These are phyloP conservation scores for Amblyraja radiata DNA, from an alignment of 2,797 vertebrate genomes.

Conservation along the genomic window DNA sequence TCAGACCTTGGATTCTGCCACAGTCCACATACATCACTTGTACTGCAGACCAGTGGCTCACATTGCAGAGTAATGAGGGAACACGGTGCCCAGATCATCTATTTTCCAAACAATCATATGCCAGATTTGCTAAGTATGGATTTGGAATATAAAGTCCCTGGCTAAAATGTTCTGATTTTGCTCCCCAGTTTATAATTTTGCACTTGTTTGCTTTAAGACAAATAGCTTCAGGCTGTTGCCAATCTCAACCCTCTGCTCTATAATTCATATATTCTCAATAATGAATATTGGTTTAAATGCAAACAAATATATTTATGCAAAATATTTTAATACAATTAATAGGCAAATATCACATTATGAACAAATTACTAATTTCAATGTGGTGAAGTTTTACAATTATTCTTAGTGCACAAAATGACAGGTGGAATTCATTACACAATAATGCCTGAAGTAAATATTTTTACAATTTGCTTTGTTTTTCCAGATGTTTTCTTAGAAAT, in stretches of 20 bases:
- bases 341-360: not conserved
- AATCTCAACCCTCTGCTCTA: too few relatives aligned
- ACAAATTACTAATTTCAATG: not conserved
- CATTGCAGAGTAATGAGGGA: too few relatives aligned
- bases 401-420: not conserved
- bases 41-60: too few relatives aligned
- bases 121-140: too few relatives aligned
- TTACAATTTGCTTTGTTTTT: slow-evolving; percentile 41
- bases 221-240: too few relatives aligned
- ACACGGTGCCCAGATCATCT: too few relatives aligned
- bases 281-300: not conserved
- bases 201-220: not conserved
- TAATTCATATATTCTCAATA: not conserved
- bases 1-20: too few relatives aligned
- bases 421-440: not conserved
- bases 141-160: not conserved
- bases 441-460: not conserved
- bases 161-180: not conserved
- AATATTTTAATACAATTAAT: not conserved
- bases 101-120: too few relatives aligned
- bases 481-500: slow-evolving; percentile 46
- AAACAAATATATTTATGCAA: not conserved
- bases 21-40: too few relatives aligned
- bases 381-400: not conserved
- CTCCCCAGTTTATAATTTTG: not conserved